A percentile compares a stretch with the other conserved stretches of the same genome.
These are phyloP conservation scores for Hycleus phaleratus DNA, from an alignment of 1,140 invertebrate species.

Conservation along the genomic window DNA sequence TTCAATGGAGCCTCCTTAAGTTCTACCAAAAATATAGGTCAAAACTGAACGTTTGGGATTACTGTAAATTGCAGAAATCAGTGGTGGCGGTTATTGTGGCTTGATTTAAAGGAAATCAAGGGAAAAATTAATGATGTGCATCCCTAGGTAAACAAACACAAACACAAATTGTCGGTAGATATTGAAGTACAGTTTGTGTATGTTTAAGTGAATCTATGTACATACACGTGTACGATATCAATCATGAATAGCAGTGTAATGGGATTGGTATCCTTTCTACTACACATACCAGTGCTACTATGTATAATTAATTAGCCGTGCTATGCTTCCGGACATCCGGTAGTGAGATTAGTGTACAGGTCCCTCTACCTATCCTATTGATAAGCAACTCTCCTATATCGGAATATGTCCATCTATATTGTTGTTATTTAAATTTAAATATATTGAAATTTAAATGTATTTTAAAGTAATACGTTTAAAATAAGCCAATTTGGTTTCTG, in stretches of 20 bases:
- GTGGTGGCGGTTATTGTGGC: too few species aligned
- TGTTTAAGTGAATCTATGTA: not conserved
- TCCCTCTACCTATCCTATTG: conserved; percentile 8
- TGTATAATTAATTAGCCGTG: conserved; percentile 27
- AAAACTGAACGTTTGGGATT: too few species aligned
- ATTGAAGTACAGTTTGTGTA: too few species aligned
- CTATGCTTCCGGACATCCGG: conserved; percentile 23
- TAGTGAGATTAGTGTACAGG: conserved; percentile 13
- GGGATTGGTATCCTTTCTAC: conserved; percentile 18
- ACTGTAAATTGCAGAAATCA: too few species aligned
- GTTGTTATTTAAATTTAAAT: too few species aligned
- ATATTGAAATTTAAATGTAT: not conserved
- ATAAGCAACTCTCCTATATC: not conserved
- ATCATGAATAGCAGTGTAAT: conserved; percentile 22
- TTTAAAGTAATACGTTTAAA: not conserved
- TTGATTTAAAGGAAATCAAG: too few species aligned
- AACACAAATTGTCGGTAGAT: too few species aligned
- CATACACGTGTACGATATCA: conserved; percentile 22
- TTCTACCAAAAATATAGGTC: too few species aligned
- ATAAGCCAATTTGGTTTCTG: not conserved
- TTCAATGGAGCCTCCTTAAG: too few species aligned
- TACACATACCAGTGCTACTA: conserved; percentile 20
- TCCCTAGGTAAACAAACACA: too few species aligned
- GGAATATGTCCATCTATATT: too few species aligned
- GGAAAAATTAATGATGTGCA: too few species aligned